These are phyloP conservation scores for Leptura quadrifasciata DNA, from an alignment of 2,888 invertebrate species.

Conservation along the genomic window DNA sequence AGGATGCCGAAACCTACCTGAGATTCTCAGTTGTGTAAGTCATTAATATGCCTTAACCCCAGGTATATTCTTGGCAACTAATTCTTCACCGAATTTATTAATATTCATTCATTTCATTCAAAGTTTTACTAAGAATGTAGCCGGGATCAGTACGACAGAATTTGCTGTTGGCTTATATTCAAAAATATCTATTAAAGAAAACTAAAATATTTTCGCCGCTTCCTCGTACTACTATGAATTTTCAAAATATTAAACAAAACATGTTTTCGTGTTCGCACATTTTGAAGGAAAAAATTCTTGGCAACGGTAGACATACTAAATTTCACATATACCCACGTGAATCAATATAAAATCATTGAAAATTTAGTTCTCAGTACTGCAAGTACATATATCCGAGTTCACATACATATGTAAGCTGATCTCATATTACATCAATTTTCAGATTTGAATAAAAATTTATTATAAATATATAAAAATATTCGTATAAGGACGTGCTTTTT, in stretches of 20 bases:
- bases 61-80: background rate
- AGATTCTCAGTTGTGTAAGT: background rate
- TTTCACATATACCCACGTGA: background rate
- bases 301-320: background rate
- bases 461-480: too few relatives aligned
- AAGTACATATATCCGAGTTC: too few relatives aligned
- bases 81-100: background rate
- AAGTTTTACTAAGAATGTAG: background rate
- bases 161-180: background rate
- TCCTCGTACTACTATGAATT: background rate
- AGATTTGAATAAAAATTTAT: too few relatives aligned
- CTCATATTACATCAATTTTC: too few relatives aligned
- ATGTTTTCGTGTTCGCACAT: background rate
- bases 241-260: background rate
- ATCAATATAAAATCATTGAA: background rate
- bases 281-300: background rate
- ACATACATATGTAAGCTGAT: too few relatives aligned
- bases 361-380: background rate
- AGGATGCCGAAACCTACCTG: background rate
- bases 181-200: background rate
- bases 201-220: background rate
- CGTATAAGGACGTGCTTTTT: too few relatives aligned
- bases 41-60: background rate
- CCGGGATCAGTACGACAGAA: background rate
- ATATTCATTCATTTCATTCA: background rate